Conservation (phyloP, 2,888 invertebrate genomes). For the Schizotus pectinicornis region DNA sequence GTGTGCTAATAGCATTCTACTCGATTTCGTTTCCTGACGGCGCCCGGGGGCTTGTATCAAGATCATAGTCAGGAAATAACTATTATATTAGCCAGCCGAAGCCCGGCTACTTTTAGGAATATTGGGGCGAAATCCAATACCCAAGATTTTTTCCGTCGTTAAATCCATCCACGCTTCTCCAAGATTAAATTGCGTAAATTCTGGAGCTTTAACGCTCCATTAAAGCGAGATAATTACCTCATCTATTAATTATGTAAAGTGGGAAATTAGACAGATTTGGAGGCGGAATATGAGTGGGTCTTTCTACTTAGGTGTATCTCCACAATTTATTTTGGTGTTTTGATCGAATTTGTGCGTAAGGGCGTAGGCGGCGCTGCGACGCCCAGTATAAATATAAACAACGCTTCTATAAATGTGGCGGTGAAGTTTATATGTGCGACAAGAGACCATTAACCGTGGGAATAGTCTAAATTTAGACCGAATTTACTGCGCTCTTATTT, state of each 20-base stretch:
- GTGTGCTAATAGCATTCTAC: constrained; percentile 1
- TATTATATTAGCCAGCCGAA: not conserved
- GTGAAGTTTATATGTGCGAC: constrained; percentile 8
- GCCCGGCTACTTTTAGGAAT: constrained; percentile 7
- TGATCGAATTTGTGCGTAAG: constrained; percentile 20
- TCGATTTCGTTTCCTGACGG: not conserved
- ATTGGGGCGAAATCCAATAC: constrained; percentile 10
- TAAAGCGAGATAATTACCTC: not conserved
- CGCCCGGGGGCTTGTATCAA: not conserved
- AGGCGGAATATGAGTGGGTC: no score
- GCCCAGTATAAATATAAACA: constrained; percentile 15
- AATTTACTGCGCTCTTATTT: not conserved
- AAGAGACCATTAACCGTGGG: constrained; percentile 23
- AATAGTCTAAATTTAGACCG: constrained; percentile 19
- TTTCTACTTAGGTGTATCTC: constrained; percentile 14
- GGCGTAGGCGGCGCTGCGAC: constrained; percentile 13
- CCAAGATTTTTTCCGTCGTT: not conserved
- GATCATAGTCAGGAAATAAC: constrained; percentile 3
- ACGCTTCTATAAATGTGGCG: constrained; percentile 13
- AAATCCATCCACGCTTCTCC: not conserved
- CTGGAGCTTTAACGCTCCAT: constrained; percentile 4
- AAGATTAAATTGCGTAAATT: not conserved
- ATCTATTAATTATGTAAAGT: no score
- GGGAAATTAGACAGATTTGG: no score
- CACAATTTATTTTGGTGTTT: constrained; percentile 17